Percentiles rank a stretch among this genome's conserved stretches.
Conservation (phyloP, 2,113 vertebrate genomes). For the zebrafish (Danio rerio) region DNA sequence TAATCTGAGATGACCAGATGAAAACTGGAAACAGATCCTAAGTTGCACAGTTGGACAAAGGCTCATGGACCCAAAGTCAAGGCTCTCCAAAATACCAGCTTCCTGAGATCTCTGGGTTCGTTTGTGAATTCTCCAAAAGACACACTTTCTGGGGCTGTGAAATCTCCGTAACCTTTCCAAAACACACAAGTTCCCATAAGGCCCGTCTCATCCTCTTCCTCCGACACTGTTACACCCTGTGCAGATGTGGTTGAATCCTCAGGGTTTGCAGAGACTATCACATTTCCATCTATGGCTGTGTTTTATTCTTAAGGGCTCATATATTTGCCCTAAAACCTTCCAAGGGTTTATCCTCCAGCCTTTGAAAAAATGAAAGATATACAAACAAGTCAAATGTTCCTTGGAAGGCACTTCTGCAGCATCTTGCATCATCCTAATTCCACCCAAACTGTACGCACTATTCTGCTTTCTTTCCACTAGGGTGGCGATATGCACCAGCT, state of each 20-base stretch:
- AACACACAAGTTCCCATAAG: conserved; percentile 37
- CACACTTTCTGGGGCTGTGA: not conserved
- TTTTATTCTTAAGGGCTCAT: too few relatives aligned
- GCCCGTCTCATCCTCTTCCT: conserved; percentile 27
- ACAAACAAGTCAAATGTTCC: too few relatives aligned
- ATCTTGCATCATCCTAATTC: conserved; percentile 2
- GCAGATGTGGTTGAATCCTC: conserved; percentile 33
- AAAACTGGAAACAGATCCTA: too few relatives aligned
- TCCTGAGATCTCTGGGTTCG: conserved; percentile 9
- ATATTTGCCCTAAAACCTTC: too few relatives aligned
- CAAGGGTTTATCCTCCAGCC: conserved; percentile 21
- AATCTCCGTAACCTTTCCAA: not conserved
- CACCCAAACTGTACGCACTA: conserved; percentile 52
- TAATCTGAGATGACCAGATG: too few relatives aligned
- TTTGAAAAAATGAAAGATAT: too few relatives aligned
- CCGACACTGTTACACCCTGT: conserved; percentile 29
- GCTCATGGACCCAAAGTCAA: conserved; percentile 42
- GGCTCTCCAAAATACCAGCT: conserved; percentile 2
- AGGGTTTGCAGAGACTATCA: conserved; percentile 5
- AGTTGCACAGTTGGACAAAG: not conserved
- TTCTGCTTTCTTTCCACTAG: not conserved
- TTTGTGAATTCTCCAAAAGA: not conserved
- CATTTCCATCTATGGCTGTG: conserved; percentile 51
- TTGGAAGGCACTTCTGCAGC: too few relatives aligned
- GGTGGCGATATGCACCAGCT: not conserved